These are phyloP conservation scores for Trichoplusia ni DNA, from an alignment of 1,140 invertebrate species.

Conservation along the genomic window DNA sequence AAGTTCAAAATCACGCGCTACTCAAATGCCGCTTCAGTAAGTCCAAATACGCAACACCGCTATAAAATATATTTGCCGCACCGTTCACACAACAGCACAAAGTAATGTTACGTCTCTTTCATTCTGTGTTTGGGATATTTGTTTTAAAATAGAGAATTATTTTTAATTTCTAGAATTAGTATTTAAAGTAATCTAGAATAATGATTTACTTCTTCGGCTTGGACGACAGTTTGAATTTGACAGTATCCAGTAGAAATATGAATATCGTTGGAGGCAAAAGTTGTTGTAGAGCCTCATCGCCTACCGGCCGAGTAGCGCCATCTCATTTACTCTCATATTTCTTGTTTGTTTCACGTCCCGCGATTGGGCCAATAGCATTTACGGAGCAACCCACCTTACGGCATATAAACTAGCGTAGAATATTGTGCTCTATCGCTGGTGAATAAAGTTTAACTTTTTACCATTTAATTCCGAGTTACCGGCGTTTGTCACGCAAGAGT, in stretches of 20 bases:
- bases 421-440: constrained; percentile 72
- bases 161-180: constrained; percentile 34
- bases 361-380: constrained; percentile 78
- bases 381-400: constrained; percentile 79
- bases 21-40: constrained; percentile 13
- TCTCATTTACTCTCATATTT: constrained; percentile 70
- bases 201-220: background rate
- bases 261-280: background rate
- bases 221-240: background rate
- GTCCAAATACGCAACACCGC: background rate
- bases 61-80: constrained; percentile 63
- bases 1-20: constrained; percentile 19
- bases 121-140: constrained; percentile 42
- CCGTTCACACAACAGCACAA: constrained; percentile 43
- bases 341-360: constrained; percentile 75
- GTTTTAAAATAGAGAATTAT: constrained; percentile 36
- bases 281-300: constrained; percentile 13
- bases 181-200: constrained; percentile 17
- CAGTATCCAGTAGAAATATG: background rate
- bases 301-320: constrained; percentile 48
- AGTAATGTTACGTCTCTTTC: constrained; percentile 54
- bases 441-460: constrained; percentile 79
- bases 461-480: constrained; percentile 73
- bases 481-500: constrained; percentile 79
- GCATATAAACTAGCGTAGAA: constrained; percentile 70